phyloP scores from a whole-genome alignment of 2,888 invertebrate genomes.

The Cryptocheilus praepositus region DNA sequence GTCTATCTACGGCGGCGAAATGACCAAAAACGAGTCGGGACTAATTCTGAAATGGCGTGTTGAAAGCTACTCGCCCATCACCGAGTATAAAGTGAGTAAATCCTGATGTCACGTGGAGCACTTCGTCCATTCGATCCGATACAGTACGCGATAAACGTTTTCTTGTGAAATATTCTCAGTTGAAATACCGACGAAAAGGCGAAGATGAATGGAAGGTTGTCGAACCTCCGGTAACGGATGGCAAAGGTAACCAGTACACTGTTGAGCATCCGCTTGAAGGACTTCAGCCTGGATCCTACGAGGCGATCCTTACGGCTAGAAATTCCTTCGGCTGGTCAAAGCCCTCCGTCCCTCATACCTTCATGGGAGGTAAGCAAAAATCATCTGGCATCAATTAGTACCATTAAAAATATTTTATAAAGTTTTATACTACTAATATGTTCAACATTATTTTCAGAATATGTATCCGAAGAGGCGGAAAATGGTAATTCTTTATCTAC shows the following conservation, averaged over 20 bases:
- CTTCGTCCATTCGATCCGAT: too few species aligned
- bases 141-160: neutral
- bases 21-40: constrained; percentile 44
- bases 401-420: neutral
- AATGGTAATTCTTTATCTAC: constrained; percentile 39
- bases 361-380: constrained; percentile 55
- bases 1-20: constrained; percentile 45
- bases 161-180: constrained; percentile 39
- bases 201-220: constrained; percentile 51
- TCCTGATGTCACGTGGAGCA: too few species aligned
- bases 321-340: constrained; percentile 67
- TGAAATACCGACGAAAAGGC: constrained; percentile 61
- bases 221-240: constrained; percentile 57
- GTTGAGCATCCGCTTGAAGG: constrained; percentile 56
- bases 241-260: constrained; percentile 55
- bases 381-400: constrained; percentile 7
- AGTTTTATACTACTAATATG: too few species aligned
- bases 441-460: constrained; percentile 40
- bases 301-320: constrained; percentile 60
- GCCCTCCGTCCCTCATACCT: constrained; percentile 51
- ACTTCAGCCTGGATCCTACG: constrained; percentile 62
- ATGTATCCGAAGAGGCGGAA: constrained; percentile 39
- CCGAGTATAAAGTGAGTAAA: constrained; percentile 60
- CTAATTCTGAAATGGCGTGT: constrained; percentile 63
- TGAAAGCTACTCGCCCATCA: constrained; percentile 66